Evolutionary conservation across 2,113 vertebrate species (phyloP).

Genomic region (Haemorhous mexicanus): DNA sequence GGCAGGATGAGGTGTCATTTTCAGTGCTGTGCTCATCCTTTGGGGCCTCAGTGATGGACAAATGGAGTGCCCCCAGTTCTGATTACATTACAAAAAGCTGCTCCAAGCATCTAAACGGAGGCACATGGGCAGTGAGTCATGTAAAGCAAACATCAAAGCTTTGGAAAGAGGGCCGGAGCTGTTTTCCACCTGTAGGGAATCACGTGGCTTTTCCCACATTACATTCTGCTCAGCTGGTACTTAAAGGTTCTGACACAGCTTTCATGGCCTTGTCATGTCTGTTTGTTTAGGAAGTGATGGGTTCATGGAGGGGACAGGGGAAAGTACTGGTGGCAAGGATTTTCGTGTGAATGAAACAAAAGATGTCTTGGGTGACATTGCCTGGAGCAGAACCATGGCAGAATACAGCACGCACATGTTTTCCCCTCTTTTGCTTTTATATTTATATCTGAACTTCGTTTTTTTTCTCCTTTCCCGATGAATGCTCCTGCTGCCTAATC

Average conservation of each 20-base stretch:
- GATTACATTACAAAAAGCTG: not conserved
- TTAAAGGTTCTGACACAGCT: not conserved
- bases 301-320: not conserved
- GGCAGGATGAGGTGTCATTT: not conserved
- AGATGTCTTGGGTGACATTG: not conserved
- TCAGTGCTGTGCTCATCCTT: not conserved
- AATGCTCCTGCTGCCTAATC: not conserved
- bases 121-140: not conserved
- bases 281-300: not conserved
- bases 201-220: not conserved
- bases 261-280: not conserved
- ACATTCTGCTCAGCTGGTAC: not conserved
- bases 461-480: not conserved
- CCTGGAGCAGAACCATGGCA: not conserved
- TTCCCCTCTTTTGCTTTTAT: not conserved
- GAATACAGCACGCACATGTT: not conserved
- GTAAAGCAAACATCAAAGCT: not conserved
- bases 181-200: not conserved
- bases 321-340: not conserved
- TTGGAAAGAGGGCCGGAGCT: not conserved
- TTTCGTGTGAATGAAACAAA: not conserved
- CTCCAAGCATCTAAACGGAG: not conserved
- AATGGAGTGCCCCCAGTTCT: not conserved
- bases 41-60: not conserved
- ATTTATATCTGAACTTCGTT: not conserved